These are phyloP conservation scores for Agapornis canus DNA, from an alignment of 2,797 vertebrate genomes.

Conservation along the genomic window DNA sequence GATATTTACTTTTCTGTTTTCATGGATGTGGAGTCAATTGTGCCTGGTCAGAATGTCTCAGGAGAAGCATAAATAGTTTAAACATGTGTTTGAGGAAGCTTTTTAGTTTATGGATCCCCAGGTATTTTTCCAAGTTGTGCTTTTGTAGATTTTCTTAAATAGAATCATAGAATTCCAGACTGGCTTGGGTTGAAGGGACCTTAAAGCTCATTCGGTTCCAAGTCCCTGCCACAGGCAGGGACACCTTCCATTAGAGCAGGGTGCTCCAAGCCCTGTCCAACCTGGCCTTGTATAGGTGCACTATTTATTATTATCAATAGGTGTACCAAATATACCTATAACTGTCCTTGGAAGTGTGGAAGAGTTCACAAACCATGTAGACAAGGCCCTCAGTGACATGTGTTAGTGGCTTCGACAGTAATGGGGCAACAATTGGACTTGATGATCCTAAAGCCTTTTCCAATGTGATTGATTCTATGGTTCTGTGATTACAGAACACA, in stretches of 20 bases:
- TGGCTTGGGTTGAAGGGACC: not conserved
- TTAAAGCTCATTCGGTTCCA: not conserved
- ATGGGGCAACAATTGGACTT: not conserved
- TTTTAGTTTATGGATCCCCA: conserved; percentile 30
- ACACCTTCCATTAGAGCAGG: not conserved
- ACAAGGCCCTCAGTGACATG: not conserved
- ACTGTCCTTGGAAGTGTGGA: not conserved
- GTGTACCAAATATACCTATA: not conserved
- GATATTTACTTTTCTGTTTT: conserved; percentile 32
- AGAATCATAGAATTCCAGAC: not conserved
- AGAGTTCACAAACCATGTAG: not conserved
- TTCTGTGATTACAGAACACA: accelerated
- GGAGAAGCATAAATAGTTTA: conserved; percentile 25
- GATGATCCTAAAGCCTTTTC: not conserved
- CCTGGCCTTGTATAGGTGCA: not conserved
- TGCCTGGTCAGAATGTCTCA: not conserved
- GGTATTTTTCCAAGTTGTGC: not conserved
- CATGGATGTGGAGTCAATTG: not conserved
- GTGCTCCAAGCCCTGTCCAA: not conserved
- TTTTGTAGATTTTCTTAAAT: not conserved
- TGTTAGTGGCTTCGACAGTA: not conserved
- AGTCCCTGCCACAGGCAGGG: not conserved
- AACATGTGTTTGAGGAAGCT: conserved; percentile 43
- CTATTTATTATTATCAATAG: not conserved
- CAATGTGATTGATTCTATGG: not conserved